Evolutionary conservation across 1,140 invertebrate species (phyloP).

Genomic region (Littorina saxatilis): DNA sequence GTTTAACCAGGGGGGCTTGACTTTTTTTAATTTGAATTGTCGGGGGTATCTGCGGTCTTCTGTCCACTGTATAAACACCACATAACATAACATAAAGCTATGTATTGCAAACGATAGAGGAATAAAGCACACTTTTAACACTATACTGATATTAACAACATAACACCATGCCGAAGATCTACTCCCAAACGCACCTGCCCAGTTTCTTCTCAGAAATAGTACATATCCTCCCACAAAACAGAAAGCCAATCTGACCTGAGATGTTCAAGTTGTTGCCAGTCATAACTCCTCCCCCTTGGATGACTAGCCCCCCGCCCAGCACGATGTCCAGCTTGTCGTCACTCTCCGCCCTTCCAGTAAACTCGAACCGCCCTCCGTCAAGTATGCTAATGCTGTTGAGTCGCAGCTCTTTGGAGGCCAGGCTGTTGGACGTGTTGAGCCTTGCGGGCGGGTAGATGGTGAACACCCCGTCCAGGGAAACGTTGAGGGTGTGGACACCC

Average conservation of each 20-base stretch:
- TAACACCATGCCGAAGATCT: no score
- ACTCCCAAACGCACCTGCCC: no score
- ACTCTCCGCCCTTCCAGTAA: slow-evolving; percentile 53
- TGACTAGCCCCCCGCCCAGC: slow-evolving; percentile 54
- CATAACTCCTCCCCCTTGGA: slow-evolving; percentile 61
- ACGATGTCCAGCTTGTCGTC: slow-evolving; percentile 45
- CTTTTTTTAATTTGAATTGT: no score
- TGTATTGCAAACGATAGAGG: no score
- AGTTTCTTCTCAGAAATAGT: no score
- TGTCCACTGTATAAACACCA: no score
- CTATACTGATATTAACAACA: no score
- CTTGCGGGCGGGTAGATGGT: slow-evolving; percentile 55
- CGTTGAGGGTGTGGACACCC: slow-evolving; percentile 63
- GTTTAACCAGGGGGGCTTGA: no score
- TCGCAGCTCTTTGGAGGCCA: slow-evolving; percentile 37
- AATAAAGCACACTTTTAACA: no score
- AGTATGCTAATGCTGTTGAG: slow-evolving; percentile 61
- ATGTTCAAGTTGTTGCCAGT: slow-evolving; percentile 52
- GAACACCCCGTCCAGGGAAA: slow-evolving; percentile 60
- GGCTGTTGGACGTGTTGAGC: slow-evolving; percentile 37
- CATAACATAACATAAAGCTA: no score
- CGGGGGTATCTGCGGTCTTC: no score
- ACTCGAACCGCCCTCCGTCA: slow-evolving; percentile 62
- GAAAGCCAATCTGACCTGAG: slow-evolving; percentile 39
- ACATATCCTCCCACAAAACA: no score